Percentiles rank a stretch among this genome's conserved stretches.
Evolutionary conservation across 2,888 invertebrate genomes (phyloP).

Genomic region (Macrostomum cliftonense): DNA sequence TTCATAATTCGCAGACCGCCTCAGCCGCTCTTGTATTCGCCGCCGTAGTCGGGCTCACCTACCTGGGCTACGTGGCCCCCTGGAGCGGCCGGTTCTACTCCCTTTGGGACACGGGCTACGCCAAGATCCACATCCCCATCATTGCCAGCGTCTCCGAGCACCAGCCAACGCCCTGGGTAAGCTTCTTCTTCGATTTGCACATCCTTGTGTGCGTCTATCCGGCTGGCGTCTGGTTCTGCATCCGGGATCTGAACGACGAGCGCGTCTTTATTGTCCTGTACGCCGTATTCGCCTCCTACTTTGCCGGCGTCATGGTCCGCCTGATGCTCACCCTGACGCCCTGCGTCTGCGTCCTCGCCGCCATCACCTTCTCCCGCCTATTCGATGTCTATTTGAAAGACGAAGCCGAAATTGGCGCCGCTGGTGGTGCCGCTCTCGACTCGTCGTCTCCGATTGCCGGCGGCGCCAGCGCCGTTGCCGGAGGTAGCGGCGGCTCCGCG

Average conservation of each 20-base stretch:
- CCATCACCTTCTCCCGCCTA: slow-evolving; percentile 70
- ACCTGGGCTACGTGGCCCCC: slow-evolving; percentile 45
- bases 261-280: slow-evolving; percentile 70
- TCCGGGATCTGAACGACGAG: slow-evolving; percentile 87
- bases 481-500: too few species aligned
- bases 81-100: slow-evolving; percentile 60
- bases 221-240: slow-evolving; percentile 93
- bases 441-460: neutral
- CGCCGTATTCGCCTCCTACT: slow-evolving; percentile 92
- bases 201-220: slow-evolving; percentile 88
- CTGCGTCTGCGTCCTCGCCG: slow-evolving; percentile 78
- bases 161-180: slow-evolving; percentile 96
- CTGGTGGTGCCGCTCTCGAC: neutral
- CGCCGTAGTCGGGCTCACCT: slow-evolving; percentile 68
- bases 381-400: slow-evolving; percentile 64
- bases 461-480: neutral
- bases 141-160: slow-evolving; percentile 97
- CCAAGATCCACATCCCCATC: slow-evolving; percentile 96
- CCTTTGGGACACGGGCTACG: slow-evolving; percentile 95
- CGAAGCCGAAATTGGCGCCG: slow-evolving; percentile 21
- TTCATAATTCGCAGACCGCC: too few species aligned
- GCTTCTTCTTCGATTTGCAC: slow-evolving; percentile 74
- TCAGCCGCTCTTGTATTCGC: slow-evolving; percentile 63
- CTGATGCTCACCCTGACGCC: slow-evolving; percentile 94
- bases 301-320: slow-evolving; percentile 98